A percentile compares a stretch with the other conserved stretches of the same genome.
Evolutionary conservation across 2,888 invertebrate species (phyloP).

Genomic region (Limnephilus auricula): DNA sequence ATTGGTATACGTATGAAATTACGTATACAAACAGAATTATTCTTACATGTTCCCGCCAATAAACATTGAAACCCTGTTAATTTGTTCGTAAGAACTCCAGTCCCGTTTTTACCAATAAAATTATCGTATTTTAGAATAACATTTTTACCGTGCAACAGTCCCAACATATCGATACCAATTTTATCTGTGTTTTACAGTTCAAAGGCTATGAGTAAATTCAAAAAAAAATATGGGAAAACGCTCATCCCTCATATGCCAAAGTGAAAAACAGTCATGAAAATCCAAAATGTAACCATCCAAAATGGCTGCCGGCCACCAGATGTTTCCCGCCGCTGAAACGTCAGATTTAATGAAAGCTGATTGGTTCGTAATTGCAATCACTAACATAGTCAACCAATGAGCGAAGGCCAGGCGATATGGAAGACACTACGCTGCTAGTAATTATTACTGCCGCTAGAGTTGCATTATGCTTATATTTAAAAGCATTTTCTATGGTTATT

Average conservation of each 20-base stretch:
- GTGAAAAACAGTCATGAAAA: neutral
- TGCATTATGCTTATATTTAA: neutral
- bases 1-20: no score
- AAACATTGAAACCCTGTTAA: no score
- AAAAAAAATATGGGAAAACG: no score
- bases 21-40: no score
- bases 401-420: constrained; percentile 6
- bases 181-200: no score
- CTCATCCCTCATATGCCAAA: neutral
- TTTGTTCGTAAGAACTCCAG: no score
- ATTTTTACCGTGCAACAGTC: no score
- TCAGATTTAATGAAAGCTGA: constrained; percentile 59
- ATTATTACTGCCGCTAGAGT: neutral
- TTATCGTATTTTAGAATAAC: no score
- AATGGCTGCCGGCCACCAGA: neutral
- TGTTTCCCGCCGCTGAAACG: constrained; percentile 25
- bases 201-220: no score
- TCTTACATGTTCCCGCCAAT: no score
- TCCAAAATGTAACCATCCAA: neutral
- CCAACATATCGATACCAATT: no score
- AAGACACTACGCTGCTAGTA: neutral
- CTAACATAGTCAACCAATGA: constrained; percentile 56
- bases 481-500: neutral
- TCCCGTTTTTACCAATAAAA: no score
- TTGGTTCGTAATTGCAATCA: constrained; percentile 61